Conservation (phyloP, 2,888 invertebrate species). For the Dryocosmus kuriphilus region DNA sequence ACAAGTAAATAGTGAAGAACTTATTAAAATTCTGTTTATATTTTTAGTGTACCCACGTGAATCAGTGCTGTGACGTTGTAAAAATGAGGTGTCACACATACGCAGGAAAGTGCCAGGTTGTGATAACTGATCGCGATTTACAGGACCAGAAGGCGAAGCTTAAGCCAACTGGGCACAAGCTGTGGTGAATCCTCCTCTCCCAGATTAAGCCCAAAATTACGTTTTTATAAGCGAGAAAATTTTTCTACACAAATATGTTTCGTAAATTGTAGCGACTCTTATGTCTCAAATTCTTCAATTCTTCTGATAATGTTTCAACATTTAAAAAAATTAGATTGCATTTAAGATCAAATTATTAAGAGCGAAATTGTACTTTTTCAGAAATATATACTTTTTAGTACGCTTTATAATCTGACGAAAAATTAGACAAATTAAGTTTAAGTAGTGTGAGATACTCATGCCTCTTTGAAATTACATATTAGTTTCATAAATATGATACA, state of each 20-base stretch:
- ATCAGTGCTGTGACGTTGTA: background rate
- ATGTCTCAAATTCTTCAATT: too few species aligned
- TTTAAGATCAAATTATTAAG: too few species aligned
- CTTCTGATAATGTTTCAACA: too few species aligned
- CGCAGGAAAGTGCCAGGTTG: slow-evolving; percentile 72
- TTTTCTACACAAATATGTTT: too few species aligned
- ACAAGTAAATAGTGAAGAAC: too few species aligned
- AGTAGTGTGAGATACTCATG: background rate
- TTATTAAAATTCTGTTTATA: background rate
- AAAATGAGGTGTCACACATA: slow-evolving; percentile 63
- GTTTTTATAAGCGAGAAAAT: too few species aligned
- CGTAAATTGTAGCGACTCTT: too few species aligned
- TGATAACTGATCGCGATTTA: slow-evolving; percentile 68
- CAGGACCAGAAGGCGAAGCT: slow-evolving; percentile 68
- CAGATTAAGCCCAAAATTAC: too few species aligned
- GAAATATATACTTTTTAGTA: too few species aligned
- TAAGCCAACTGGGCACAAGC: slow-evolving; percentile 1
- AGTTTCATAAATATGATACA: background rate
- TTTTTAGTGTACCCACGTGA: background rate
- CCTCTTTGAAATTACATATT: background rate
- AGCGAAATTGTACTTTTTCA: too few species aligned
- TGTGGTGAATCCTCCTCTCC: background rate
- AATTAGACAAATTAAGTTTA: background rate
- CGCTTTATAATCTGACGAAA: background rate
- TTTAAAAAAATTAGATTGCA: too few species aligned